A percentile compares a stretch with the other conserved stretches of the same genome.
These are phyloP conservation scores for Drosophila sordidula DNA, from an alignment of 2,888 invertebrate genomes.

Conservation along the genomic window DNA sequence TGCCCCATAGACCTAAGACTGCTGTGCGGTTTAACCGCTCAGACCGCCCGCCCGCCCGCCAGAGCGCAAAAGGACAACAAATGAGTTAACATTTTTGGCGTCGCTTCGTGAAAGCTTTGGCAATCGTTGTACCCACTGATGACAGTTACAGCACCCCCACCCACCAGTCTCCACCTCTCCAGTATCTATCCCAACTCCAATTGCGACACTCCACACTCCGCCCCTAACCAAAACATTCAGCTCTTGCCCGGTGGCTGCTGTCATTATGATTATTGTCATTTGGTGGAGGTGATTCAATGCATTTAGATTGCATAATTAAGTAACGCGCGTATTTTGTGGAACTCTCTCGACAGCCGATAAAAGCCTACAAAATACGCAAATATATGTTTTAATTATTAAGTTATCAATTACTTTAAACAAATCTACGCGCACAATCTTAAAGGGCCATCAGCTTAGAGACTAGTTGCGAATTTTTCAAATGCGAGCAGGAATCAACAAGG, in stretches of 20 bases:
- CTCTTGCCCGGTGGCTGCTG: slow-evolving; percentile 35
- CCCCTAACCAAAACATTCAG: slow-evolving; percentile 1
- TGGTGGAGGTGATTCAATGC: slow-evolving; percentile 80
- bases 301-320: slow-evolving; percentile 81
- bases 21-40: slow-evolving; percentile 20
- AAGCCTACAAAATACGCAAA: not conserved
- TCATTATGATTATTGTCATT: slow-evolving; percentile 79
- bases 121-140: slow-evolving; percentile 53
- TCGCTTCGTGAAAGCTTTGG: slow-evolving; percentile 50
- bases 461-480: not conserved
- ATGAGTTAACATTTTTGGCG: slow-evolving; percentile 75
- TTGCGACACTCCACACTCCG: not conserved
- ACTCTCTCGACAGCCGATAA: slow-evolving; percentile 5
- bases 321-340: slow-evolving; percentile 51
- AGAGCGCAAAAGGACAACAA: slow-evolving; percentile 68
- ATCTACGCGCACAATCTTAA: not conserved
- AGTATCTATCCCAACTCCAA: not conserved
- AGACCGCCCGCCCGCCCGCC: not conserved
- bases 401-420: not conserved
- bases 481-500: too few species aligned
- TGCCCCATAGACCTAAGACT: slow-evolving; percentile 41
- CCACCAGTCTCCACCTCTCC: not conserved
- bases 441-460: not conserved
- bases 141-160: slow-evolving; percentile 17
- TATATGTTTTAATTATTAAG: too few species aligned